These are phyloP conservation scores for Leptopilina syphax DNA, from an alignment of 2,888 invertebrate genomes.

Conservation along the genomic window DNA sequence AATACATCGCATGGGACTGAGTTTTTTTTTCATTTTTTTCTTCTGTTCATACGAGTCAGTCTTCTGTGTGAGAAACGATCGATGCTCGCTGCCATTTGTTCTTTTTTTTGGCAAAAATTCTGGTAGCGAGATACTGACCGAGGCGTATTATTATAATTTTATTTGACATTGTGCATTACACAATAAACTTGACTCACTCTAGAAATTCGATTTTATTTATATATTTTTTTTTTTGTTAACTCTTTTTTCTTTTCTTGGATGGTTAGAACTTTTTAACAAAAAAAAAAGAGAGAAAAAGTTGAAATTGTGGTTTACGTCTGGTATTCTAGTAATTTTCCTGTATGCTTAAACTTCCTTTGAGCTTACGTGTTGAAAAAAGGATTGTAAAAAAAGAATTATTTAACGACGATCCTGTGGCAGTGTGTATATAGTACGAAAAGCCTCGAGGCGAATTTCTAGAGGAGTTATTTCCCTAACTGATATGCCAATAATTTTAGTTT, in stretches of 20 bases:
- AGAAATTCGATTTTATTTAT: slow-evolving; percentile 58
- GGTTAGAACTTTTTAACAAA: background rate
- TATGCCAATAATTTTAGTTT: slow-evolving; percentile 59
- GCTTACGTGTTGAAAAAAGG: slow-evolving; percentile 6
- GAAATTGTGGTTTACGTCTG: background rate
- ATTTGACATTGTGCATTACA: slow-evolving; percentile 44
- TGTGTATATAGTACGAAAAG: slow-evolving; percentile 8
- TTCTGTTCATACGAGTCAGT: slow-evolving; percentile 59
- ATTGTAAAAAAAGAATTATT: background rate
- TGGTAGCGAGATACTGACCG: slow-evolving; percentile 52
- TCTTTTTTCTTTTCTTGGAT: too few species aligned
- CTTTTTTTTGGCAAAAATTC: slow-evolving; percentile 50
- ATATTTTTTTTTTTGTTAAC: background rate
- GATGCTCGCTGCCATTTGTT: slow-evolving; percentile 46
- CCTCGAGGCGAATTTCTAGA: slow-evolving; percentile 45
- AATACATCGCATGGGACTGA: slow-evolving; percentile 62
- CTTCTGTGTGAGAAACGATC: slow-evolving; percentile 55
- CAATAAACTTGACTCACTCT: slow-evolving; percentile 59
- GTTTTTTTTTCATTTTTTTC: slow-evolving; percentile 45
- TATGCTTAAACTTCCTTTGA: slow-evolving; percentile 24
- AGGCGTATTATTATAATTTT: slow-evolving; percentile 46
- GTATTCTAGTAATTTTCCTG: slow-evolving; percentile 24
- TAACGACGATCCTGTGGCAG: slow-evolving; percentile 3
- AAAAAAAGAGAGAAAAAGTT: background rate
- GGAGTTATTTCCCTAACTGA: slow-evolving; percentile 54